Evolutionary conservation across 2,797 vertebrate genomes (phyloP), one percentile per base, ranked within the genome.

Genomic region (Sebastes steindachneri): DNA sequence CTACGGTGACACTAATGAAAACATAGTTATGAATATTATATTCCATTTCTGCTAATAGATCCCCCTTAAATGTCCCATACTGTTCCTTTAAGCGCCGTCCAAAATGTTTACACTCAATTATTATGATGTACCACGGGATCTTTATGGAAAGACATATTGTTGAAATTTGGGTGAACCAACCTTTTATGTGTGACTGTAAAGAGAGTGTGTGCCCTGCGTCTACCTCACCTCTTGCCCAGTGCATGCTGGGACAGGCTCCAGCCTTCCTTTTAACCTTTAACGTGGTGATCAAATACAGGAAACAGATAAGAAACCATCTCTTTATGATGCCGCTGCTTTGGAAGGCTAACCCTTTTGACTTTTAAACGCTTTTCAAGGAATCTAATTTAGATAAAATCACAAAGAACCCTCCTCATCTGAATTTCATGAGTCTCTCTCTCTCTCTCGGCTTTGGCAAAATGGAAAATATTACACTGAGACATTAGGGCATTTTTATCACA

Each of bases 341-440:
- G 9, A 62, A 77, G 23, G 14, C 31, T 21, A 45, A 80, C 64
- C 1, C 15, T n/a, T 48, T 51, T 1, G 25, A 81, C 35, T 62
- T 68, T 65, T 25, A 63, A 79, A 45, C 11, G 19, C 9, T 21
- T 77, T 58, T 15, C 4, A 17, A 9, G 26, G 17, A 70, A 81
- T 79, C 53, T 17, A 35, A 79, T 82, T 80, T 9, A 15, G 70
- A 79, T 83, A 21, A 85, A 83, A 55, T 80, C 33, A 35, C 31
- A 21, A 67, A 67, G 21, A 37, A 54, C 9, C 31, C 1, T 3
- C n/a, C 59, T 64, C 0, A 69, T 84, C 54, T 78, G 57, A 51
- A 58, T 82, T 86, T 80, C 64, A 88, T 41, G 41, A 83, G 68
- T 26, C 54, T 76, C 28, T 48, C 54, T 74, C 28, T n/a, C 33